phyloP scores from a whole-genome alignment of 2,797 vertebrate species.

The Morus bassanus region DNA sequence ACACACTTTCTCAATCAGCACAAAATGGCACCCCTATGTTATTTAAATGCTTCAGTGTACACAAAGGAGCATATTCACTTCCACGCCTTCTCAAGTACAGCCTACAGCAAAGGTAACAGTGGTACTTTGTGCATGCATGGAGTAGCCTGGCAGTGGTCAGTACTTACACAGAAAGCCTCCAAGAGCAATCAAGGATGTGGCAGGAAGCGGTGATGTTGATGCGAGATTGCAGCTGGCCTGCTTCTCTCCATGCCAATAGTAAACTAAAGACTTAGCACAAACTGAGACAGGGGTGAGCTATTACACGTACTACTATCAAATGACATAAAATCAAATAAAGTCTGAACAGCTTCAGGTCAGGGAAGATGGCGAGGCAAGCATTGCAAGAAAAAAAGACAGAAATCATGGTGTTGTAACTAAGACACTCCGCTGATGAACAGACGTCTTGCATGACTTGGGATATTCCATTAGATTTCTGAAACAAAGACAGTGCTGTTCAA shows the following conservation, averaged over 20 bases:
- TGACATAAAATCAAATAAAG: neutral
- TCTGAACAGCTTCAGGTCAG: neutral
- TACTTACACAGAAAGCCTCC: neutral
- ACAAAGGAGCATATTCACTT: neutral
- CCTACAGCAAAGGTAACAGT: neutral
- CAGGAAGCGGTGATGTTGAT: neutral
- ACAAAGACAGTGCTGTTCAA: neutral
- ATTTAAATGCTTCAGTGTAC: neutral
- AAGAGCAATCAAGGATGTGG: neutral
- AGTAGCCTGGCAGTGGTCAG: neutral
- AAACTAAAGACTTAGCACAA: neutral
- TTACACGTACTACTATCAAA: neutral
- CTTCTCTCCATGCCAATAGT: neutral
- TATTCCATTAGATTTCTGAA: neutral
- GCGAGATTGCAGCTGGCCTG: neutral
- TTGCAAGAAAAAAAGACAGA: neutral
- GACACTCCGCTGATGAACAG: neutral
- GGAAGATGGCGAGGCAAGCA: rapidly evolving
- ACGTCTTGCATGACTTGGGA: neutral
- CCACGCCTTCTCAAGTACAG: neutral
- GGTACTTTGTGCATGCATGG: neutral
- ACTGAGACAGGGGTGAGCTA: neutral
- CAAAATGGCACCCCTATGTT: neutral
- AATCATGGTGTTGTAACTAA: neutral
- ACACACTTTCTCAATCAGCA: neutral